Base-by-base conservation (phyloP, 2,113 vertebrate genomes). In the Oostethus manadensis region DNA sequence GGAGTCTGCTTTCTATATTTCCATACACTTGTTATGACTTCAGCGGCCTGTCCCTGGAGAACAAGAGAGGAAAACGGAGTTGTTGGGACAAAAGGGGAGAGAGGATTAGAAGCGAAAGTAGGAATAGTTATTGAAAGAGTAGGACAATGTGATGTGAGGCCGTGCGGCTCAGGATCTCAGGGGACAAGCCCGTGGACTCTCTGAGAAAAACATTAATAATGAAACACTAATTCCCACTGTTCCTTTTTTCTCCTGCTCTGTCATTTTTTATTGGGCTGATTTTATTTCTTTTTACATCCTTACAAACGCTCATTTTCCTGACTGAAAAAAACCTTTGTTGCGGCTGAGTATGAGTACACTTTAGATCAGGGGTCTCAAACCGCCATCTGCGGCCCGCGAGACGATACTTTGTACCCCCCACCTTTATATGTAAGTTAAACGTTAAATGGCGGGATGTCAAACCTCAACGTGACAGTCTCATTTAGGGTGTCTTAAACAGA, bases 191-290 rank as follows among this genome's bases (percentile, higher is more conserved):
- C 73, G 55, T 74, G 76, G 68, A 71, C 71, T 77, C 77, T 74
- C 66, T 56, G 62, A 84, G 76, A 84, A 74, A 81, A 86, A 79
- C 60, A 80, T 87, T 79, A 80, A 84, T 85, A 84, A 86, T 86
- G 70, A 86, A 83, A 81, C 53, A 22, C 42, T 81, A 79, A 78
- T 79, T 81, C 71, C 73, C 66, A 58, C 54, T 68, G 83, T 80
- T 72, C 65, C 58, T 78, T 75, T 80, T 63, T 67, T 55, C 62
- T 59, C 73, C 58, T 42, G 43, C 55, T 65, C 65, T 66, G 43
- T 62, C 65, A 68, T 64, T 60, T 62, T 70, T 56, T 67, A 51
- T 23, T 3, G 8, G n/a, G 21, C 54, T 1, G 8, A 45, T 53
- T 74, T 55, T 58, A 56, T 64, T 69, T 65, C 51, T 60, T 54